Conservation (phyloP, 2,888 invertebrate genomes). For the Hirtodrosophila trivittata region DNA sequence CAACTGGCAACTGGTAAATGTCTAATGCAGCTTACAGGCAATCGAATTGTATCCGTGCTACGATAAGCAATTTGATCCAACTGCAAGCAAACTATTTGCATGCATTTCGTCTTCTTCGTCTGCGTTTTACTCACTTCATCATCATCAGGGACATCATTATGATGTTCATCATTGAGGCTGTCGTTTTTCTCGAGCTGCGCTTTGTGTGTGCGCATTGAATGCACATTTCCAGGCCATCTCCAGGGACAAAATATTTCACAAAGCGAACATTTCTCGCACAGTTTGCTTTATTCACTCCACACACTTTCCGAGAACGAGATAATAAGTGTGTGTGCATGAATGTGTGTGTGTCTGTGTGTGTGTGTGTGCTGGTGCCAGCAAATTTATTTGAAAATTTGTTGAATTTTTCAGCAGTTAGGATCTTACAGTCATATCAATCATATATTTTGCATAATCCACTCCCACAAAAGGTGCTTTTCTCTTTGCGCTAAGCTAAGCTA, state of each 20-base stretch:
- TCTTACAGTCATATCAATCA: constrained; percentile 7
- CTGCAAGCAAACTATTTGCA: constrained; percentile 31
- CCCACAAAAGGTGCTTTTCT: neutral
- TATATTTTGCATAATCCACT: constrained; percentile 3
- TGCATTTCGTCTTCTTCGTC: constrained; percentile 12
- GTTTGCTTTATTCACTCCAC: constrained; percentile 47
- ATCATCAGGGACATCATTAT: neutral
- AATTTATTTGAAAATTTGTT: constrained; percentile 42
- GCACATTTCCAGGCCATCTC: constrained; percentile 46
- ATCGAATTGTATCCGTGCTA: constrained; percentile 49
- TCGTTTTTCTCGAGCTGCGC: neutral
- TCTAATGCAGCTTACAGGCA: constrained; percentile 39
- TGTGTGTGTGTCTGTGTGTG: too few relatives aligned
- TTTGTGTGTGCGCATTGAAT: constrained; percentile 29
- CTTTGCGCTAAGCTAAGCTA: too few relatives aligned
- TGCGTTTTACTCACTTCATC: neutral
- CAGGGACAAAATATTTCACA: constrained; percentile 60
- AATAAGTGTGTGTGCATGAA: constrained; percentile 34
- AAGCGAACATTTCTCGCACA: constrained; percentile 70
- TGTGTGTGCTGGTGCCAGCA: too few relatives aligned
- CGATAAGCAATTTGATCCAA: constrained; percentile 31
- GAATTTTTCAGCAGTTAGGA: constrained; percentile 7
- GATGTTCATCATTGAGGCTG: neutral
- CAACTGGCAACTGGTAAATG: constrained; percentile 21
- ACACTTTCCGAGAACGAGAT: constrained; percentile 17